Base-by-base conservation (phyloP, 2,797 vertebrate genomes). In the Eulemur mongoz region DNA sequence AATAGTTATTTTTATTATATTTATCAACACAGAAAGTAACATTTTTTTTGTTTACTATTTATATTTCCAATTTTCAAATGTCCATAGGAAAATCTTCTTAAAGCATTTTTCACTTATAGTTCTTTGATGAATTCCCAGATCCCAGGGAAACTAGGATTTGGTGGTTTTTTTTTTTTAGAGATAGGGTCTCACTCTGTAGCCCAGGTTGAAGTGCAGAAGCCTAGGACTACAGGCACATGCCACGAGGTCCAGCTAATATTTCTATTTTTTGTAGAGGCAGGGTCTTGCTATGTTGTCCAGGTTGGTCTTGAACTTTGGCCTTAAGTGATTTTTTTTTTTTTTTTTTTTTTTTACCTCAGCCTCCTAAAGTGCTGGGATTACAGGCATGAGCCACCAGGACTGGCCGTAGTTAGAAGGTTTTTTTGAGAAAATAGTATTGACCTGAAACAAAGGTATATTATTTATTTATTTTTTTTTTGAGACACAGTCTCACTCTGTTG, bases 401-500 rank as follows among this genome's bases (percentile, higher is more conserved):
- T 65, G 18, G 35, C 59, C n/a, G 5, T 50, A 82, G 52, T 75
- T 45, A 35, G 14, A 93, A 69, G 14, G 14, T 84, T 25, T 88
- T 30, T 92, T 85, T 43, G 45, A 87, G 88, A 83, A 83, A 90
- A 76, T 75, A 4, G 15, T 92, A 79, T 45, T 43, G 27, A 65
- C 32, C 48, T 91, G 92, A 79, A 96, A 69, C 22, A 95, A 95
- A 86, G 12, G 80, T 61, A n/a, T 32, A 91, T 80, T 92, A n/a
- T 94, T 94, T 86, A 9, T 43, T 9, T 43, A 9, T 45, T 45
- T 45, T 45, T 43, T 45, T 45, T 45, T 45, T 45, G 43, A 45
- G 43, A 45, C 43, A 45, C 43, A 45, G 43, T 45, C 43, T 45
- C 43, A 45, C 43, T 45, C 43, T 45, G 10, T 45, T 45, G 43